Evolutionary conservation across 2,797 vertebrate species (phyloP), one percentile per base, ranked within the genome.

Genomic region (Ptychobarbus kaznakovi): DNA sequence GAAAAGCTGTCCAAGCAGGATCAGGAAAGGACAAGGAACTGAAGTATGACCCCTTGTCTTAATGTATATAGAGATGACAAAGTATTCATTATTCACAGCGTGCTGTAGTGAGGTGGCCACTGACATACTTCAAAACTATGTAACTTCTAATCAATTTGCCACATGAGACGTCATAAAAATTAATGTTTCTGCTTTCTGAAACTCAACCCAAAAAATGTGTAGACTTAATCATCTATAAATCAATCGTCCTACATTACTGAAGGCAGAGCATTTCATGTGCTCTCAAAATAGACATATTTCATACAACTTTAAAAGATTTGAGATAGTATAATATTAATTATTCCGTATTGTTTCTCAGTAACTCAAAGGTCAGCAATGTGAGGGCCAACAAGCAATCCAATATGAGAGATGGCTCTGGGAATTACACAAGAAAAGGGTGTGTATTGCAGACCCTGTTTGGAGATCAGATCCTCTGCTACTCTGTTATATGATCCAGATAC

Each of bases 31-130:
- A 91, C 89, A 81, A 28, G 90, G 91, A 94, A 93, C 90, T 90
- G 90, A 93, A 92, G 91, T 46, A 86, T 90, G 92, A 94, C 93
- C 92, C 92, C 91, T 93, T 93, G 94, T 94, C 94, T 93, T 91
- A 91, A 93, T 93, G 94, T 95, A 96, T 94, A 93, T n/a, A 95
- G 88, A 94, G 92, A 95, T 94, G 94, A 95, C 93, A 95, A 94
- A 91, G 91, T 93, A 94, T 95, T 92, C 94, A 95, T 95, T 94
- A 95, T 96, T 94, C 92, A 95, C 88, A 89, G 87, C 91, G 90
- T 87, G 91, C 87, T 79, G 90, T 85, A 70, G 90, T 82, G 89
- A 93, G 91, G 92, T 92, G 92, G 88, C 87, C 83, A 86, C 89
- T 89, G 90, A 93, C 94, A 92, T 89, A 90, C 90, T 89, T 87